phyloP scores from a whole-genome alignment of 2,113 vertebrate genomes.

The Ondatra zibethicus region DNA sequence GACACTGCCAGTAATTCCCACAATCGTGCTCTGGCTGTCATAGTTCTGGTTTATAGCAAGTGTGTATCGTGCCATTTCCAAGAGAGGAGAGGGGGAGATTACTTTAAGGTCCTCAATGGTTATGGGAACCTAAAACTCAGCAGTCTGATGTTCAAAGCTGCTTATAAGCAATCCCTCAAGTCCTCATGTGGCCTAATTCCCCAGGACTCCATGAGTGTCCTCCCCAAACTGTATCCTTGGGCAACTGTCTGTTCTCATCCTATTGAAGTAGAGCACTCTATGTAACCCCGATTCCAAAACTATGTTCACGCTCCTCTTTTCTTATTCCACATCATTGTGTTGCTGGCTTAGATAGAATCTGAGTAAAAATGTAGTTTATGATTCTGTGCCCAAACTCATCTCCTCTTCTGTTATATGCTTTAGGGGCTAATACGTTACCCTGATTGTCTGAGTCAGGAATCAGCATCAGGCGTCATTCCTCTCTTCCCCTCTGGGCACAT shows the following conservation, averaged over 20 bases:
- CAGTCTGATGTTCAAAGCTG: background rate
- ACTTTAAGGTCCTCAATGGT: too few species aligned
- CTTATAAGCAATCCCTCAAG: background rate
- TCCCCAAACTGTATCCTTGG: too few species aligned
- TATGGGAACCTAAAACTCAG: background rate
- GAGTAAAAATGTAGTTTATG: background rate
- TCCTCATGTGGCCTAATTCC: too few species aligned
- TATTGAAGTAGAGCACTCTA: too few species aligned
- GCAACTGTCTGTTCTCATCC: too few species aligned
- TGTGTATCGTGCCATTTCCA: background rate
- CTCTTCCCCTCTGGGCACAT: background rate
- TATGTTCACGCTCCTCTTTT: background rate
- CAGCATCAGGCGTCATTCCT: fast-evolving
- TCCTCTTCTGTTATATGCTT: background rate
- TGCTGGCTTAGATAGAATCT: background rate
- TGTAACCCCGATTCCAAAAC: background rate
- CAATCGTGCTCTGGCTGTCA: background rate
- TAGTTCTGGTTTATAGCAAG: background rate
- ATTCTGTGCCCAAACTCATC: background rate
- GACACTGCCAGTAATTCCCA: background rate
- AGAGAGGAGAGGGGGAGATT: too few species aligned
- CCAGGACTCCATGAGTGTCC: too few species aligned
- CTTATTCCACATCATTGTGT: background rate
- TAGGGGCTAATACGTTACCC: too few species aligned
- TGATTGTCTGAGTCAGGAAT: background rate